These are phyloP conservation scores for Omphaloscelis lunosa DNA, from an alignment of 2,888 invertebrate genomes.

Conservation along the genomic window DNA sequence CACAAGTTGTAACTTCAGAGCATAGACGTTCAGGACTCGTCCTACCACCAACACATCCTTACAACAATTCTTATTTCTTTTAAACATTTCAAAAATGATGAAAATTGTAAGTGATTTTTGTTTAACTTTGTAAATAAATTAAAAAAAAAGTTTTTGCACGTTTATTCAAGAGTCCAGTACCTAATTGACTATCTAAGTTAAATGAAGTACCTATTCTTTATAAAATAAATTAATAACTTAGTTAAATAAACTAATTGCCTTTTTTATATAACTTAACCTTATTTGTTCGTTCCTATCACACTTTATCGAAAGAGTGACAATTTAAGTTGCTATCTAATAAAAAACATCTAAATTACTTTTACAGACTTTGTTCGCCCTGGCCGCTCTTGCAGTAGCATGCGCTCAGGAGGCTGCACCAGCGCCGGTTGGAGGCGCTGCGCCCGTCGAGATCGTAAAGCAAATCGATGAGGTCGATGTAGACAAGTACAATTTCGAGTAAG, in stretches of 20 bases:
- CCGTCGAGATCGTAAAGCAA: conserved; percentile 91
- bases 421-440: conserved; percentile 68
- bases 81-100: conserved; percentile 79
- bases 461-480: conserved; percentile 91
- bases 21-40: conserved; percentile 84
- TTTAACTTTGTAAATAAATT: neutral
- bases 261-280: neutral
- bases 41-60: conserved; percentile 76
- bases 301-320: neutral
- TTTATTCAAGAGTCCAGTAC: neutral
- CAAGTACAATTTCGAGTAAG: conserved; percentile 93
- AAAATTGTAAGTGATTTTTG: conserved; percentile 83
- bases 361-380: conserved; percentile 82
- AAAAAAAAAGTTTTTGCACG: neutral
- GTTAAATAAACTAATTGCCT: neutral
- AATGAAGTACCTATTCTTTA: neutral
- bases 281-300: neutral
- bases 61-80: conserved; percentile 40
- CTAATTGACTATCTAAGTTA: neutral
- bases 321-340: neutral
- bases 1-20: conserved; percentile 75
- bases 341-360: conserved; percentile 10
- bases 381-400: conserved; percentile 79
- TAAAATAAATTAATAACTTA: neutral
- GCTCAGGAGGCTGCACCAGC: conserved; percentile 78